These are phyloP conservation scores for Parus major DNA, from an alignment of 2,113 vertebrate species.

Conservation along the genomic window DNA sequence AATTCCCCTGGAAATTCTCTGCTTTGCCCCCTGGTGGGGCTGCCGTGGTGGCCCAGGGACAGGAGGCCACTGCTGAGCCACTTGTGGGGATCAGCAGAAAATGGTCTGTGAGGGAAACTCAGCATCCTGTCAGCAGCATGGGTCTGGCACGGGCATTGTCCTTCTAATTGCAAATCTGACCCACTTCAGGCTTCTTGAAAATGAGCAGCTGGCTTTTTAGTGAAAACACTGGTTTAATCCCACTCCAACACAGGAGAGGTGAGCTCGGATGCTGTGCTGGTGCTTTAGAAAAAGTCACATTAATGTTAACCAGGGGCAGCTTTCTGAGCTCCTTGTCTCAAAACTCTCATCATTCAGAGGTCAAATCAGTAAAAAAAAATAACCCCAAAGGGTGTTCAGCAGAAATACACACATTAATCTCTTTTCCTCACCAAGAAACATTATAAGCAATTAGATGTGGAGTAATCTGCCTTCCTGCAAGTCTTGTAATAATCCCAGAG, in stretches of 20 bases:
- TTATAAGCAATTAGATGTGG: constrained; percentile 30
- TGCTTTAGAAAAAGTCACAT: neutral
- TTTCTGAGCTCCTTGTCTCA: constrained; percentile 7
- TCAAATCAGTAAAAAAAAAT: constrained; percentile 8
- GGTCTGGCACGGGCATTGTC: neutral
- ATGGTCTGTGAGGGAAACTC: neutral
- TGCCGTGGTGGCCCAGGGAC: neutral
- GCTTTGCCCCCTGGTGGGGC: neutral
- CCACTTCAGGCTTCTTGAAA: neutral
- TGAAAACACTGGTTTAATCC: neutral
- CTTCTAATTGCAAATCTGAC: neutral
- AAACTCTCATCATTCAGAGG: neutral
- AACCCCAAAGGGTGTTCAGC: neutral
- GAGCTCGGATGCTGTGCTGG: neutral
- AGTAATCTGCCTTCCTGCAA: constrained; percentile 42
- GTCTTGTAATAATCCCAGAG: constrained; percentile 35
- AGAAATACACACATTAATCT: constrained; percentile 1
- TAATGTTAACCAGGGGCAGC: neutral
- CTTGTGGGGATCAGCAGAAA: neutral
- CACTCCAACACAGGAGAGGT: neutral
- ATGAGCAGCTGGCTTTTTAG: neutral
- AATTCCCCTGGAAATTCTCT: neutral
- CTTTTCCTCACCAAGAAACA: neutral
- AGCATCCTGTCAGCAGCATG: neutral
- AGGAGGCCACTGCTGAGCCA: neutral